phyloP scores from a whole-genome alignment of 2,797 vertebrate species.

The Sebastolobus alascanus region DNA sequence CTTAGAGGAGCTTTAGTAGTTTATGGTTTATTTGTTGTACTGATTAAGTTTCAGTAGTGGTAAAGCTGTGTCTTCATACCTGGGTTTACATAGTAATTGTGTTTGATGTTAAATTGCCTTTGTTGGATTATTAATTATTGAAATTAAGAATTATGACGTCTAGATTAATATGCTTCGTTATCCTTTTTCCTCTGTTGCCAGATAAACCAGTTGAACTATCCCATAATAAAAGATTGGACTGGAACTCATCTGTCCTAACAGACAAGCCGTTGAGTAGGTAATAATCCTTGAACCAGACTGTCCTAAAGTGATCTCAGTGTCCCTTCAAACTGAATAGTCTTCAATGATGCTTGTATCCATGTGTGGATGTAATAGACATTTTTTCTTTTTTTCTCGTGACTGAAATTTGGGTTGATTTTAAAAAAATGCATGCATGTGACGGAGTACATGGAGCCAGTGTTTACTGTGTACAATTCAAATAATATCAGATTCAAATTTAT shows the following conservation, averaged over 20 bases:
- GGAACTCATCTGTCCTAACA: not conserved
- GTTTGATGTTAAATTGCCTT: not conserved
- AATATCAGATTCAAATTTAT: not conserved
- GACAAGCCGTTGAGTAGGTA: not conserved
- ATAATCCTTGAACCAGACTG: not conserved
- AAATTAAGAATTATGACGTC: not conserved
- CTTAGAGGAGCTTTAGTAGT: not conserved
- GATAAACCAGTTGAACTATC: not conserved
- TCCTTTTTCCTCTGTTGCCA: not conserved
- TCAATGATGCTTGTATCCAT: not conserved
- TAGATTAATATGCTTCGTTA: not conserved
- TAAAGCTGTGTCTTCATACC: not conserved
- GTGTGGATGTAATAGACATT: not conserved
- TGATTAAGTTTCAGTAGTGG: not conserved
- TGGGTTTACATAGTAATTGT: not conserved
- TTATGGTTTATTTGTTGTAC: not conserved
- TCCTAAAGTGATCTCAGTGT: not conserved
- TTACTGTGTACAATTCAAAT: not conserved
- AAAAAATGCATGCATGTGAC: not conserved
- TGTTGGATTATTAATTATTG: not conserved
- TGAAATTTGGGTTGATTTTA: not conserved
- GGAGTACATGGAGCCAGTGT: not conserved
- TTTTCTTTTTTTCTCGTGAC: not conserved
- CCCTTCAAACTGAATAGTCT: not conserved
- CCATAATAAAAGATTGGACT: not conserved